Percentiles rank a stretch among this genome's conserved stretches.
Conservation (phyloP, 1,140 invertebrate species). For the Aphelinus atriplicis region DNA sequence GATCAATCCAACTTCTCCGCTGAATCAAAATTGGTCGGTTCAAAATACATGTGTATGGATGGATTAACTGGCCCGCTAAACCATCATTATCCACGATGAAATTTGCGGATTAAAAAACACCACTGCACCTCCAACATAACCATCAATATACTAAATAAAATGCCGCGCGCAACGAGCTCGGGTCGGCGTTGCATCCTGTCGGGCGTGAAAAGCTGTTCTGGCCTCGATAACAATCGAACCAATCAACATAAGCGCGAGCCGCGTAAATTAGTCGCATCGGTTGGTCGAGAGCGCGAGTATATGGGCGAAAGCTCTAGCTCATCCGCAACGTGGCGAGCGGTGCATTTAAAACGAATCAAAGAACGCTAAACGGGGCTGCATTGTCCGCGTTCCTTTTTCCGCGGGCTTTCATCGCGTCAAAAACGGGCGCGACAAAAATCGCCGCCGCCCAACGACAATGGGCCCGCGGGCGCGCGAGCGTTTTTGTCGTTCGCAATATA, state of each 20-base stretch:
- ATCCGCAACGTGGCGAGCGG: slow-evolving; percentile 11
- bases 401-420: slow-evolving; percentile 18
- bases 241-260: slow-evolving; percentile 10
- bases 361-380: slow-evolving; percentile 17
- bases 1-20: too few species aligned
- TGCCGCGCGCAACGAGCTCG: neutral
- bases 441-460: neutral
- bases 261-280: neutral
- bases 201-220: too few species aligned
- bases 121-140: too few species aligned
- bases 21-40: too few species aligned
- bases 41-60: too few species aligned
- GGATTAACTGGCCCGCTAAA: too few species aligned
- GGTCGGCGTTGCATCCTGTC: neutral
- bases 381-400: slow-evolving; percentile 4
- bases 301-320: slow-evolving; percentile 5
- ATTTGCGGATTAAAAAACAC: too few species aligned
- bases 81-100: too few species aligned
- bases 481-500: too few species aligned
- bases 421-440: neutral
- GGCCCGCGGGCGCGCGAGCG: neutral
- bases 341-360: slow-evolving; percentile 32
- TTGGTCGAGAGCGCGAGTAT: too few species aligned
- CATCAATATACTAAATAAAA: too few species aligned
- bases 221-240: slow-evolving; percentile 6